A percentile compares a stretch with the other conserved stretches of the same genome.
Conservation (phyloP, 1,140 invertebrate genomes). For the Drosophila teissieri region DNA sequence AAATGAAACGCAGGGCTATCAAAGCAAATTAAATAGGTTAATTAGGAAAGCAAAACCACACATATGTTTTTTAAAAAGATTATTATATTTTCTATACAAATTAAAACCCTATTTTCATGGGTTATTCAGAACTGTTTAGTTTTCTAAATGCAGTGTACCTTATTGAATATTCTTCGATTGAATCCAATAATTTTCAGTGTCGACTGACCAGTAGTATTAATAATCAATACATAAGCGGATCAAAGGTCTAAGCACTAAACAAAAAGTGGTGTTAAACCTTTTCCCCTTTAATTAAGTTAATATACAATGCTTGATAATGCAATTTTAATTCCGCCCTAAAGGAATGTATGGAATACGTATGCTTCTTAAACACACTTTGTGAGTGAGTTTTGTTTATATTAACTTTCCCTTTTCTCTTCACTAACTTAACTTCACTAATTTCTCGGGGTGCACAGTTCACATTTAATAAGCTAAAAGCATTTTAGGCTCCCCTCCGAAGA, state of each 20-base stretch:
- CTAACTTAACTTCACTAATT: too few relatives aligned
- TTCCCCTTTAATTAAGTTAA: neutral
- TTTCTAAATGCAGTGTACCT: neutral
- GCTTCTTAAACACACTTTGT: neutral
- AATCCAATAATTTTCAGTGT: neutral
- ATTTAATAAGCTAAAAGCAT: constrained; percentile 82
- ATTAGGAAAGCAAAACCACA: neutral
- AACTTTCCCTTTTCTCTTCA: neutral
- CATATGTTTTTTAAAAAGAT: neutral
- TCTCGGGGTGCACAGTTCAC: constrained; percentile 39
- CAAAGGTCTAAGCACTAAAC: constrained; percentile 7
- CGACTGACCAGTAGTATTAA: neutral
- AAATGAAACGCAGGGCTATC: neutral
- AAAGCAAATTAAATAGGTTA: neutral
- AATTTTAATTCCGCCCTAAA: neutral
- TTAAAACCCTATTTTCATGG: too few relatives aligned
- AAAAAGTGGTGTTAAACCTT: neutral
- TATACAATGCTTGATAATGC: neutral
- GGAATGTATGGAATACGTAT: too few relatives aligned
- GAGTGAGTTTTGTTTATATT: neutral
- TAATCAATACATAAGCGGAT: constrained; percentile 22
- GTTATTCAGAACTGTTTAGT: too few relatives aligned
- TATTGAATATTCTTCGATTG: neutral
- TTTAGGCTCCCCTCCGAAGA: constrained; percentile 57
- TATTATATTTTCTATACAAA: too few relatives aligned